Percentiles rank a stretch among this genome's conserved stretches.
phyloP scores from a whole-genome alignment of 2,888 invertebrate genomes.

The Apoda limacodes region DNA sequence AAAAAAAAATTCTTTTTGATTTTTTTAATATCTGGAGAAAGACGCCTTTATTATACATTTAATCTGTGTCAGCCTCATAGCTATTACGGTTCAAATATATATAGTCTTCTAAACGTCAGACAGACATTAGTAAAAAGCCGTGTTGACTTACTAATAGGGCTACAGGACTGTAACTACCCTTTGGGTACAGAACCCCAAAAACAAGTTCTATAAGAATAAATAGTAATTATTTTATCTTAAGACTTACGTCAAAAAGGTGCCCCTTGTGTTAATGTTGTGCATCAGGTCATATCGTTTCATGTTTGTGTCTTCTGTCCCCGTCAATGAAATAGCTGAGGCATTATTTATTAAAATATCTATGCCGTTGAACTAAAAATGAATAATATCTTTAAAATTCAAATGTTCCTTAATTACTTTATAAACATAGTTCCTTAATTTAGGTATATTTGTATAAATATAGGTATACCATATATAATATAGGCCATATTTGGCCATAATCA shows the following conservation, averaged over 20 bases:
- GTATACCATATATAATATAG: neutral
- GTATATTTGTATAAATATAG: neutral
- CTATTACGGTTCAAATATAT: no score
- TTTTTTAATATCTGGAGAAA: no score
- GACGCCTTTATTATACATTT: no score
- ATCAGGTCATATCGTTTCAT: conserved; percentile 98
- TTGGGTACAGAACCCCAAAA: neutral
- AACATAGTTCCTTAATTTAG: neutral
- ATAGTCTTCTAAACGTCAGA: no score
- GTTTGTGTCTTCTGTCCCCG: conserved; percentile 84
- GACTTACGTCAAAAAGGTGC: conserved; percentile 92
- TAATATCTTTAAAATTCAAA: neutral
- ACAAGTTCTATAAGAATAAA: neutral
- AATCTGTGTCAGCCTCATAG: no score
- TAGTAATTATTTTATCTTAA: conserved; percentile 1
- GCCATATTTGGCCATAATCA: no score
- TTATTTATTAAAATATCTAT: conserved; percentile 97
- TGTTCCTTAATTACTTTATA: neutral
- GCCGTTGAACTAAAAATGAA: conserved; percentile 80
- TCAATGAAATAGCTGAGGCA: conserved; percentile 93
- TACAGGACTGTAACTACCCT: no score
- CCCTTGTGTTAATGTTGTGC: conserved; percentile 94
- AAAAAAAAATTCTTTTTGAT: no score
- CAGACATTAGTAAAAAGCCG: no score
- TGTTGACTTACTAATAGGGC: no score